Evolutionary conservation across 2,888 invertebrate genomes (phyloP), one percentile per base, ranked within the genome.

Genomic region (Lomographa bimaculata): DNA sequence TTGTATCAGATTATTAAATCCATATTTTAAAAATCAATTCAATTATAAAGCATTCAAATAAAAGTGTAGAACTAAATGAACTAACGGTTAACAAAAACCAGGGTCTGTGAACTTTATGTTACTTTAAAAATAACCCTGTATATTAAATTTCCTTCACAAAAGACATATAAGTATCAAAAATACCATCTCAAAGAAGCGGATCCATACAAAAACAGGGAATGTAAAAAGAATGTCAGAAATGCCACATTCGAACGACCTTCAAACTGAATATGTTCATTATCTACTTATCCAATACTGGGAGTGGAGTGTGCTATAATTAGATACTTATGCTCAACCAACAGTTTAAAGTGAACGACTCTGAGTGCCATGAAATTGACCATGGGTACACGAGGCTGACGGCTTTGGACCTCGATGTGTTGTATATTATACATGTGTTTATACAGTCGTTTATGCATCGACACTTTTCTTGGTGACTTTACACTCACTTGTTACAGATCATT

Each of bases 321-420:
- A 37, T 41, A 42, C 39, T 34, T 50, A 48, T 36, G 9, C 23
- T 29, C 33, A 43, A 41, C 44, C 47, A 46, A 38, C 30, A 27
- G 42, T 21, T 40, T 54, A 40, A 62, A 59, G 34, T 42, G 42
- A 47, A 46, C 42, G 32, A 52, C 42, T 51, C 52, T 42, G 42
- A 53, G 54, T 57, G 60, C 79, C 78, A 72, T 81, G 79, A 71
- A 75, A 73, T 71, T 79, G 80, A 69, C 80, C 82, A 62, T 82
- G 78, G 60, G 45, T 53, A 40, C 56, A 46, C 70, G 68, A 77
- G 80, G 75, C 55, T 60, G 64, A 60, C 46, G 23, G 54, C 60
- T 69, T 52, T 46, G 57, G 59, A 59, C 64, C 67, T 67, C 66
- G 64, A 17, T 10, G 8, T 25, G 16, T 32, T 25, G 17, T 20